Evolutionary conservation across 1,140 invertebrate species (phyloP), one percentile per base, ranked within the genome.

Genomic region (Drosophila elegans): DNA sequence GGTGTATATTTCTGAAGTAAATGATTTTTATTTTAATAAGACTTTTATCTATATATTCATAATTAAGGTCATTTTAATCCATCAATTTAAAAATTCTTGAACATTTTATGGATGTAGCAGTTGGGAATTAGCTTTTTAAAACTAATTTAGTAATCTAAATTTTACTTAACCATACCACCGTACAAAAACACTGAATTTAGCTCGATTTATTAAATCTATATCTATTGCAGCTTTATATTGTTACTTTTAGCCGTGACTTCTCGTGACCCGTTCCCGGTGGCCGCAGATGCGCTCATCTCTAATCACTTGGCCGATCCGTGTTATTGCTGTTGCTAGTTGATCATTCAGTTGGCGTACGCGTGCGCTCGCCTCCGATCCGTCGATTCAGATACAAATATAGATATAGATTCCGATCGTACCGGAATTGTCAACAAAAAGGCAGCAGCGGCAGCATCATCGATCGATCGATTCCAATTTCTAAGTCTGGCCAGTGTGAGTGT

Each of bases 331-430:
- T 27, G 59, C 69, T 82, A 82, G 80, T 83, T 76, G 75, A 79
- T 83, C 80, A 78, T 74, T 81, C 79, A 79, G 80, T 78, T 78
- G 77, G 55, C 74, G 74, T 74, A 81, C 79, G 61, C 79, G 66
- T 57, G 39, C 32, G 25, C 61, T 56, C 44, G 32, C 34, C 60
- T 64, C 32, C 25, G 57, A 44, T 68, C 45, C n/a, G 34, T 53
- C 29, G 29, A 32, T 32, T 38, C 54, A n/a, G 60, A 60, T 62
- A 32, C 53, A 48, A 29, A 49, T 25, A 27, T 56, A 36, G 39
- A 32, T 62, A 59, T 41, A 29, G 51, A 66, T 60, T 45, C 61
- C 36, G 68, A 52, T 54, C 52, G 38, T 44, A 56, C 67, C 64
- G 66, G 67, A 72, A 72, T 72, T 72, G 68, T 72, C 68, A 72